phyloP scores from a whole-genome alignment of 2,888 invertebrate genomes.

The Drosophila barbarae region DNA sequence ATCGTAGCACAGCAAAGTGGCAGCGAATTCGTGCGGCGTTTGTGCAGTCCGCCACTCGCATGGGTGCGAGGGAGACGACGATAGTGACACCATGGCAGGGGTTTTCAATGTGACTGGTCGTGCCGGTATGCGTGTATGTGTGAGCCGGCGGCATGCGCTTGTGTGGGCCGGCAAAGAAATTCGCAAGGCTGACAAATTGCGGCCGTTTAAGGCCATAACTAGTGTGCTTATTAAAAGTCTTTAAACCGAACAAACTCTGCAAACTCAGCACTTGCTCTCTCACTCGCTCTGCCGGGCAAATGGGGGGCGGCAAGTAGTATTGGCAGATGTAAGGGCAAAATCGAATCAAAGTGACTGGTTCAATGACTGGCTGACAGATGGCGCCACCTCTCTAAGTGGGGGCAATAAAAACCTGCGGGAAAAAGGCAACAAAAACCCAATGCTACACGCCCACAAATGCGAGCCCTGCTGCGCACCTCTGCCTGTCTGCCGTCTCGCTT shows the following conservation, averaged over 20 bases:
- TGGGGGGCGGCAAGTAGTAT: background rate
- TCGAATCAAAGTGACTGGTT: conserved; percentile 25
- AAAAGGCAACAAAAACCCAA: conserved; percentile 51
- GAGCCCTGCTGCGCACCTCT: conserved; percentile 30
- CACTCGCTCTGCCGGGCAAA: conserved; percentile 1
- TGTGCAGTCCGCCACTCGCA: conserved; percentile 45
- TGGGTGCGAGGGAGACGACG: conserved; percentile 60
- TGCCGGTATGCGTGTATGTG: conserved; percentile 49
- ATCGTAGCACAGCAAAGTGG: conserved; percentile 43
- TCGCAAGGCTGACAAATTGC: conserved; percentile 44
- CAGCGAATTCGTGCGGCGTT: conserved; percentile 49
- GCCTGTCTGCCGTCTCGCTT: conserved; percentile 12
- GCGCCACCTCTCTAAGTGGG: conserved; percentile 36
- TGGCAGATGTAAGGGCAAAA: conserved; percentile 15
- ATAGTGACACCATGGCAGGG: conserved; percentile 58
- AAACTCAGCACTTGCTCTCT: conserved; percentile 1
- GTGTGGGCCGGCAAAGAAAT: conserved; percentile 34
- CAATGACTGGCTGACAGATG: conserved; percentile 49
- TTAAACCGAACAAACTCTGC: conserved; percentile 15
- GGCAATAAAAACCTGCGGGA: conserved; percentile 19
- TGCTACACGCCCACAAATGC: conserved; percentile 58
- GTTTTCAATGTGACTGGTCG: conserved; percentile 68
- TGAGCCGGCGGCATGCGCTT: conserved; percentile 17
- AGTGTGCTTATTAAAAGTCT: conserved; percentile 32
- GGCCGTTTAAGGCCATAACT: conserved; percentile 35